Evolutionary conservation across 2,797 vertebrate genomes (phyloP), one percentile per base, ranked within the genome.

Genomic region (Paramormyrops hopkinsi): DNA sequence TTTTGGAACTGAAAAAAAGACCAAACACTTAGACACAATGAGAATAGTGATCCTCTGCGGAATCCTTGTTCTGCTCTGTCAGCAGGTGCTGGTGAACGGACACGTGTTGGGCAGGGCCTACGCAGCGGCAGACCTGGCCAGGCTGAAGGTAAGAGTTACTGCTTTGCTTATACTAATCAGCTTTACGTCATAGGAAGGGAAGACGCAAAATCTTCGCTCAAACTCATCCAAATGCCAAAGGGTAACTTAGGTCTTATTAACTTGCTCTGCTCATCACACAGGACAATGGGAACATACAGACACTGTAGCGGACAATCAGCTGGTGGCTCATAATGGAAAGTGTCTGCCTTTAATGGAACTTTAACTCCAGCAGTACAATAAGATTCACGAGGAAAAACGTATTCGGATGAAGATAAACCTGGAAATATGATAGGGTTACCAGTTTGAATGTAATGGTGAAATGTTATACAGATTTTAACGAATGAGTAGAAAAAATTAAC

Each of bases 91-190:
- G 48, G 90, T 93, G 69, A 92, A 91, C 86, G 91, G 86, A 59
- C 94, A 97, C 76, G 90, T 93, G 53, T 94, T 96, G 91, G 90
- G 94, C 87, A 91, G 93, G 82, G 89, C 95, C n/a, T 95, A 93
- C 44, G 93, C 95, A 0, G 90, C 90, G 90, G 93, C 92, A 22
- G 95, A 96, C 90, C 92, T 95, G 73, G 93, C 94, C 90, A 96
- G 95, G 92, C 94, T 98, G 82, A 97, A 97, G 97, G 97, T 98
- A 95, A 94, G 95, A 56, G 59, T 44, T 4, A 53, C 25, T 41
- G 33, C 22, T 51, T 14, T 2, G 22, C 9, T 76, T 79, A 2
- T 11, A 88, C n/a, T 82, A n/a, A 44, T 82, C 41, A 46, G 53
- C 85, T 54, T 37, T 12, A 56, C 12, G 17, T 85, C 82, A 22